Conservation (phyloP, 2,888 invertebrate species). For the Digitonthophagus gazella region DNA sequence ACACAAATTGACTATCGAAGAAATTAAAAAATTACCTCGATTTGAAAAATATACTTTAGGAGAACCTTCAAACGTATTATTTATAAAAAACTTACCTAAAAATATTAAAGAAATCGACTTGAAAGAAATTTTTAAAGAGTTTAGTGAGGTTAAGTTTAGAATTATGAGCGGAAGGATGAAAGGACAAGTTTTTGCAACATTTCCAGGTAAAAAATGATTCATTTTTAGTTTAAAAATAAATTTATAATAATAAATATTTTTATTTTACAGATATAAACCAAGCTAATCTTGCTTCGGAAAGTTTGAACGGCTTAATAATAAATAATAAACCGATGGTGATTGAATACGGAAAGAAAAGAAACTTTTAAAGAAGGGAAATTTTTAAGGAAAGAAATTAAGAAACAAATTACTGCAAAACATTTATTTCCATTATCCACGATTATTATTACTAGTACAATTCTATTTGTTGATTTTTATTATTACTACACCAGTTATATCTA, state of each 20-base stretch:
- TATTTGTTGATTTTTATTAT: neutral
- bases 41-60: constrained; percentile 58
- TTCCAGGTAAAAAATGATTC: constrained; percentile 50
- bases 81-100: constrained; percentile 58
- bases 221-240: too few relatives aligned
- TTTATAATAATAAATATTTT: neutral
- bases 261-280: constrained; percentile 51
- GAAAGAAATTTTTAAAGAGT: constrained; percentile 54
- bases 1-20: constrained; percentile 55
- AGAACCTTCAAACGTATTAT: constrained; percentile 57
- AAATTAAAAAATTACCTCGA: constrained; percentile 56
- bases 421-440: neutral
- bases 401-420: constrained; percentile 7
- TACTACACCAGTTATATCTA: neutral
- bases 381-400: constrained; percentile 4
- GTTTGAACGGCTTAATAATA: constrained; percentile 55
- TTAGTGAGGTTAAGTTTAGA: constrained; percentile 44
- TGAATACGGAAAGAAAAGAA: constrained; percentile 38
- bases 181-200: constrained; percentile 60
- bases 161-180: constrained; percentile 58
- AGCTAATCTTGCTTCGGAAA: constrained; percentile 54
- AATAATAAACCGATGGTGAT: constrained; percentile 55
- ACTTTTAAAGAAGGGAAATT: constrained; percentile 8
- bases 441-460: neutral
- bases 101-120: constrained; percentile 53